phyloP scores from a whole-genome alignment of 1,140 invertebrate genomes.

The Lasaia peninsularis region DNA sequence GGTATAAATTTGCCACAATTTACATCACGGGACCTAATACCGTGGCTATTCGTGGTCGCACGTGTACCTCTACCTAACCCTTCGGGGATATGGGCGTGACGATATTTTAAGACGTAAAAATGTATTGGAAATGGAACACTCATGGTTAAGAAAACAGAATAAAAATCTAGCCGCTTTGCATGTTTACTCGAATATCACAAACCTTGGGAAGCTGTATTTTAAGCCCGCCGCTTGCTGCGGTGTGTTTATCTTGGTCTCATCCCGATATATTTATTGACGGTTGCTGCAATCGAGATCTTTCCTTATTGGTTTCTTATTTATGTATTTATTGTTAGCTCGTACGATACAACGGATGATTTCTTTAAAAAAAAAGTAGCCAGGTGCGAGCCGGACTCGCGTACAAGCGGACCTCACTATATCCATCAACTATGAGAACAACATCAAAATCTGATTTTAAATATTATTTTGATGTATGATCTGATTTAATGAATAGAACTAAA shows the following conservation, averaged over 20 bases:
- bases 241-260: slow-evolving; percentile 69
- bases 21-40: no score
- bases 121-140: background rate
- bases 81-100: no score
- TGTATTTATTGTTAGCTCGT: slow-evolving; percentile 41
- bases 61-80: no score
- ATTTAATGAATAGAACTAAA: no score
- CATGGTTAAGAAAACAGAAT: slow-evolving; percentile 10
- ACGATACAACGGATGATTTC: background rate
- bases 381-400: no score
- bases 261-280: slow-evolving; percentile 68
- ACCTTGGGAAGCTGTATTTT: slow-evolving; percentile 61
- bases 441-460: no score
- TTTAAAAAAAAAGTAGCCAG: no score
- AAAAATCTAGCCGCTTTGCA: slow-evolving; percentile 33
- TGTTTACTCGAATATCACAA: slow-evolving; percentile 60
- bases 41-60: no score
- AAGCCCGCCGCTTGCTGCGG: slow-evolving; percentile 48
- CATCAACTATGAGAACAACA: no score
- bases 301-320: slow-evolving; percentile 56
- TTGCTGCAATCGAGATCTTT: slow-evolving; percentile 51
- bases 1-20: background rate
- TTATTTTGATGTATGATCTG: no score
- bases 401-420: no score
- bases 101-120: no score